Percentiles rank a stretch among this genome's conserved stretches.
Conservation (phyloP, 2,113 vertebrate species). For the Thymallus thymallus region DNA sequence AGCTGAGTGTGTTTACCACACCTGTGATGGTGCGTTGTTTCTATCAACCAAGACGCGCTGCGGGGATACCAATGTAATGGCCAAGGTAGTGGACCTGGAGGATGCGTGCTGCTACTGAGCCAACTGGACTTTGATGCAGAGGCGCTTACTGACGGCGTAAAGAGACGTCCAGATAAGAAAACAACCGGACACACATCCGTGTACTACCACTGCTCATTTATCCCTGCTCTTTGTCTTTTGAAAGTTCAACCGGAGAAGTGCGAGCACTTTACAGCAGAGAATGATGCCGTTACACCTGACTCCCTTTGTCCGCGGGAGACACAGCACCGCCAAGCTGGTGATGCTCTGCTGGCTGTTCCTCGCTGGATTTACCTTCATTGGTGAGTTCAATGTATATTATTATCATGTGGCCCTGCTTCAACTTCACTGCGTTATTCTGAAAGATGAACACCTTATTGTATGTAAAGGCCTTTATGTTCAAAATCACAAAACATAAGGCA, state of each 20-base stretch:
- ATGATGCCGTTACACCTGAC: constrained; percentile 70
- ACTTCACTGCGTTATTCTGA: not conserved
- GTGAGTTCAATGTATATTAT: constrained; percentile 63
- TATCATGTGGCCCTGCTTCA: not conserved
- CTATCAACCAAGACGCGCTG: constrained; percentile 71
- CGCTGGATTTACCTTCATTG: constrained; percentile 68
- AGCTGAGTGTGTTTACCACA: constrained; percentile 65
- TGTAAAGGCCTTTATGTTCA: constrained; percentile 1
- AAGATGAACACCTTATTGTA: not conserved
- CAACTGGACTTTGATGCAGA: constrained; percentile 45
- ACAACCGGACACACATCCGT: constrained; percentile 42
- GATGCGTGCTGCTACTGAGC: constrained; percentile 64
- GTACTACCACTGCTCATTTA: constrained; percentile 27
- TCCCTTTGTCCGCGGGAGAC: constrained; percentile 73
- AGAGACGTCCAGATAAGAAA: constrained; percentile 50
- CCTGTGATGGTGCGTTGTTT: constrained; percentile 77
- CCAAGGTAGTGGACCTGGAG: constrained; percentile 47
- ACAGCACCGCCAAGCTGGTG: constrained; percentile 58
- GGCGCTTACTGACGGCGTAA: constrained; percentile 45
- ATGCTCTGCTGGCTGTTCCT: constrained; percentile 55
- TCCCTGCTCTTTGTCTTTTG: constrained; percentile 28
- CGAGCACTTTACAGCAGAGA: constrained; percentile 11
- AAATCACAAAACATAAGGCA: not conserved
- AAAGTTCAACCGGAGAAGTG: constrained; percentile 60
- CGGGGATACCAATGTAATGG: constrained; percentile 69